Evolutionary conservation across 2,888 invertebrate species (phyloP).

Genomic region (Oxytorus armatus): DNA sequence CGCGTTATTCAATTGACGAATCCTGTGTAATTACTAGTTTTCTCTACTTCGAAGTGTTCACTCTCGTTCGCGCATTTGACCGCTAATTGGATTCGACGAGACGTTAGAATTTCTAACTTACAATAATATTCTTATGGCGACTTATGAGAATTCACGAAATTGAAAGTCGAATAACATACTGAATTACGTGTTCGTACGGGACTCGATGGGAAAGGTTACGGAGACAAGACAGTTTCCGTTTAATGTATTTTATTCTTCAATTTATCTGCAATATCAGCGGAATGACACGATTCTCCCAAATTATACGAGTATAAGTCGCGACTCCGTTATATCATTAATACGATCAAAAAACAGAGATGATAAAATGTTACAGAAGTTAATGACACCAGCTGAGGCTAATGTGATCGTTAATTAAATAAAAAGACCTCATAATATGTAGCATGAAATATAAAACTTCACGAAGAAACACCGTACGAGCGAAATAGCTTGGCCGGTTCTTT

Average conservation of each 20-base stretch:
- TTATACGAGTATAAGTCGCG: neutral
- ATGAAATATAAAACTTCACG: slow-evolving; percentile 9
- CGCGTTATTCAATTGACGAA: neutral
- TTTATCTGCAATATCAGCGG: neutral
- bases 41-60: neutral
- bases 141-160: no score
- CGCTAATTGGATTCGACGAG: slow-evolving; percentile 33
- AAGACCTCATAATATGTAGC: slow-evolving; percentile 17
- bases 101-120: neutral
- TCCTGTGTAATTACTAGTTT: neutral
- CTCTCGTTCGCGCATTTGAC: slow-evolving; percentile 15
- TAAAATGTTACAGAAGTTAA: slow-evolving; percentile 2
- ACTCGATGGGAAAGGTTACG: no score
- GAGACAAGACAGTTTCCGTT: no score
- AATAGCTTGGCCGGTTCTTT: neutral
- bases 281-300: neutral
- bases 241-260: no score
- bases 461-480: slow-evolving; percentile 1
- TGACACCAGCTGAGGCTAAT: neutral
- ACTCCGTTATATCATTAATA: slow-evolving; percentile 6
- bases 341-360: neutral
- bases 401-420: slow-evolving; percentile 34
- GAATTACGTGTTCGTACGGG: no score
- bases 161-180: no score
- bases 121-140: slow-evolving; percentile 1